Percentiles rank a stretch among this genome's conserved stretches.
Evolutionary conservation across 2,888 invertebrate genomes (phyloP).

Genomic region (Dryobotodes eremita): DNA sequence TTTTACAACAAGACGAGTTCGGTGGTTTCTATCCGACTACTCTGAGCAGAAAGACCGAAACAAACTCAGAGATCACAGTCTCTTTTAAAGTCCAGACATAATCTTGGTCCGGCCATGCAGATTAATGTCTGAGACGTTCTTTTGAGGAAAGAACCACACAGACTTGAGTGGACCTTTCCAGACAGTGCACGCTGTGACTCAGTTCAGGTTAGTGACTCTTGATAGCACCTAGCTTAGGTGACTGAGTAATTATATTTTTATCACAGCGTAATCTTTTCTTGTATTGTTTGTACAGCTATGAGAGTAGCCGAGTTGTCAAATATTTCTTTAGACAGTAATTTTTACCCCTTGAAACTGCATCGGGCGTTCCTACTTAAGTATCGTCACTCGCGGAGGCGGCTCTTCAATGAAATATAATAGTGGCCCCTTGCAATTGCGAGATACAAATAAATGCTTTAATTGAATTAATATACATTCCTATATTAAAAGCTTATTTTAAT

Average conservation of each 20-base stretch:
- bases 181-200: not conserved
- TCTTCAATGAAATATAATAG: constrained; percentile 22
- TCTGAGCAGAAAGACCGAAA: not conserved
- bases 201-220: not conserved
- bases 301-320: not conserved
- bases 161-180: not conserved
- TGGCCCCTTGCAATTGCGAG: not conserved
- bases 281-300: not conserved
- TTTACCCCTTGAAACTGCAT: constrained; percentile 19
- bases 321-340: constrained; percentile 10
- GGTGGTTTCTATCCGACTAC: not conserved
- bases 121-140: not conserved
- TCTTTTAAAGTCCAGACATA: not conserved
- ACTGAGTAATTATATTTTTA: not conserved
- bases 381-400: not conserved
- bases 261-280: not conserved
- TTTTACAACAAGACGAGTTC: not conserved
- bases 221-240: not conserved
- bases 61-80: not conserved
- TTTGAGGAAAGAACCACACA: not conserved
- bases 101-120: not conserved
- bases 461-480: not conserved
- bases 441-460: not conserved
- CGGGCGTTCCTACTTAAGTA: constrained; percentile 3
- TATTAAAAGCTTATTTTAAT: no score